These are phyloP conservation scores for Chrysotoxum bicinctum DNA, from an alignment of 2,888 invertebrate species.

Conservation along the genomic window DNA sequence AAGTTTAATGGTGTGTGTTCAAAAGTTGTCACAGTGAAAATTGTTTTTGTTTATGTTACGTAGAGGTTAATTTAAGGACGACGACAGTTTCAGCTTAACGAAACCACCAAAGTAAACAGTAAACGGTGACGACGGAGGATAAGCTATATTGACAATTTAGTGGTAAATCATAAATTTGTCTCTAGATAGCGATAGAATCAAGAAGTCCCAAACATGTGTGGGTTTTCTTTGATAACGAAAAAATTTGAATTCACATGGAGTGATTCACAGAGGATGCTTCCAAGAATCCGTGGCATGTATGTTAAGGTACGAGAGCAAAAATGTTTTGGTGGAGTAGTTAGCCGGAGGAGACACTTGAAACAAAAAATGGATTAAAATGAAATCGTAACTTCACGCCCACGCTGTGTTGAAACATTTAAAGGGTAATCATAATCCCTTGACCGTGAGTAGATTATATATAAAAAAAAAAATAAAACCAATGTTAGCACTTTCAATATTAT, in stretches of 20 bases:
- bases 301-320: no score
- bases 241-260: neutral
- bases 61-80: neutral
- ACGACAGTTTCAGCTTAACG: neutral
- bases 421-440: no score
- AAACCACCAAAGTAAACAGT: neutral
- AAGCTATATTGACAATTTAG: constrained; percentile 12
- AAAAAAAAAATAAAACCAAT: no score
- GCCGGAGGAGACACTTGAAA: no score
- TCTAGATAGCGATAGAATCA: neutral
- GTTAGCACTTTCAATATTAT: no score
- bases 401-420: no score
- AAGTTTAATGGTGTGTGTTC: neutral
- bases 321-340: no score
- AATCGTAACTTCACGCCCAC: no score
- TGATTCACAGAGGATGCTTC: neutral
- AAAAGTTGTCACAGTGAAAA: neutral
- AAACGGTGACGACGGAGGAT: neutral
- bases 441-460: no score
- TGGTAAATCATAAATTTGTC: neutral
- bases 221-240: neutral
- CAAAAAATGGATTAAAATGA: no score
- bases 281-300: no score
- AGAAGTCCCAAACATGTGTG: neutral
- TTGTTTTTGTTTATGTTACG: neutral